A percentile compares a stretch with the other conserved stretches of the same genome.
Conservation (phyloP, 1,140 invertebrate species). For the Panagrolaimus sp. region DNA sequence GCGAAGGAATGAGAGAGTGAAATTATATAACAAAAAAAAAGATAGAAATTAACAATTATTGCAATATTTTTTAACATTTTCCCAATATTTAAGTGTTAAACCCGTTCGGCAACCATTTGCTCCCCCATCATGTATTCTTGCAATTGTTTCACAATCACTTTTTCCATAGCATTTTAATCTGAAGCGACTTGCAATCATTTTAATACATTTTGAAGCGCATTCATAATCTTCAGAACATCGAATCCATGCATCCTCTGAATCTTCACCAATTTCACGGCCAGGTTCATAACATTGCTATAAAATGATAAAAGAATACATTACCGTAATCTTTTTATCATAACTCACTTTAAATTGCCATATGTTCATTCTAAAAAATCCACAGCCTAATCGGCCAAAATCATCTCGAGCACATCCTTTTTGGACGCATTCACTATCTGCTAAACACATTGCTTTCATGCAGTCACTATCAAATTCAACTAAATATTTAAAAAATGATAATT, state of each 20-base stretch:
- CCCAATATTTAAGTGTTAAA: conserved; percentile 56
- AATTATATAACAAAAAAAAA: background rate
- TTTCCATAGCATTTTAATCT: conserved; percentile 57
- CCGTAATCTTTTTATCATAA: too few species aligned
- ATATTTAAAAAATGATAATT: conserved; percentile 16
- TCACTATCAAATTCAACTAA: conserved; percentile 53
- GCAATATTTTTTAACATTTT: conserved; percentile 40
- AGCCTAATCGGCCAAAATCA: conserved; percentile 48
- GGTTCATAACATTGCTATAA: conserved; percentile 58
- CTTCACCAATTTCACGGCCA: conserved; percentile 53
- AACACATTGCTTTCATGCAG: conserved; percentile 56
- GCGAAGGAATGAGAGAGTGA: background rate
- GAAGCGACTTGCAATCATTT: conserved; percentile 52
- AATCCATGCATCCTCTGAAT: conserved; percentile 53
- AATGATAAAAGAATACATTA: too few species aligned
- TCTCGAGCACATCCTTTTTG: conserved; percentile 51
- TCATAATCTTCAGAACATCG: conserved; percentile 57
- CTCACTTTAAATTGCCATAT: conserved; percentile 55
- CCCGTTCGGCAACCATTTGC: conserved; percentile 58
- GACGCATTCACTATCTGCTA: conserved; percentile 51
- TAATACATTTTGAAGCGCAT: conserved; percentile 53
- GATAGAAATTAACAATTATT: conserved; percentile 8
- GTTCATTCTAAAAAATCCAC: conserved; percentile 57
- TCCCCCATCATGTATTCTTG: conserved; percentile 60
- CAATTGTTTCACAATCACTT: conserved; percentile 57